Evolutionary conservation across 2,888 invertebrate species (phyloP), one percentile per base, ranked within the genome.

Genomic region (Orthosia incerta): DNA sequence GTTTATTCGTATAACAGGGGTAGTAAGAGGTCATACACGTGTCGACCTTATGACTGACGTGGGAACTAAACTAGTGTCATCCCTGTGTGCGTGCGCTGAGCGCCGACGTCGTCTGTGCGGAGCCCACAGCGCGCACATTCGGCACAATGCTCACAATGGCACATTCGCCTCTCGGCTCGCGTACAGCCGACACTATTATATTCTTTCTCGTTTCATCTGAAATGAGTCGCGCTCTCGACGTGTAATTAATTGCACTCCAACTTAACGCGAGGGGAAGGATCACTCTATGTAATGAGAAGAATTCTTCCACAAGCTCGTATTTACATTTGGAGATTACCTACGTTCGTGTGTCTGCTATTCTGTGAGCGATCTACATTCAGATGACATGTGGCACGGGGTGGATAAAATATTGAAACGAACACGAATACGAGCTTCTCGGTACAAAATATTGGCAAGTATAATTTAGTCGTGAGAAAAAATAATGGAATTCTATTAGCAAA

Each of bases 201-300:
- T 83, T 86, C 75, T 84, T 84, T 83, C 80, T 83, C 73, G 57
- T 72, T 74, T 75, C 77, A 73, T 67, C 57, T 77, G 73, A 72
- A 86, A 72, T 71, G 84, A 80, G 72, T 80, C 77, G 76, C 76
- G 71, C 84, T 70, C 70, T 83, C 71, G 72, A 62, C 71, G 73
- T 68, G 81, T 84, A 86, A 84, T 84, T 84, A 86, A 84, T 84
- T 86, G 84, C 84, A 80, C 81, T 84, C 78, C 84, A 71, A 80
- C 45, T 83, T 79, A 83, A 79, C 67, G 74, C 83, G 77, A 65
- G 71, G 63, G 66, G 77, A 82, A 62, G 64, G 80, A 83, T 81
- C 80, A 81, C 80, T 81, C 80, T 68, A n/a, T 50, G 70, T 81
- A 79, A 80, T 81, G 80, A 83, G 63, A 57, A 65, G 83, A 79